phyloP scores from a whole-genome alignment of 64 coral and sea anemone genomes.

The Dendronephthya gigantea region DNA sequence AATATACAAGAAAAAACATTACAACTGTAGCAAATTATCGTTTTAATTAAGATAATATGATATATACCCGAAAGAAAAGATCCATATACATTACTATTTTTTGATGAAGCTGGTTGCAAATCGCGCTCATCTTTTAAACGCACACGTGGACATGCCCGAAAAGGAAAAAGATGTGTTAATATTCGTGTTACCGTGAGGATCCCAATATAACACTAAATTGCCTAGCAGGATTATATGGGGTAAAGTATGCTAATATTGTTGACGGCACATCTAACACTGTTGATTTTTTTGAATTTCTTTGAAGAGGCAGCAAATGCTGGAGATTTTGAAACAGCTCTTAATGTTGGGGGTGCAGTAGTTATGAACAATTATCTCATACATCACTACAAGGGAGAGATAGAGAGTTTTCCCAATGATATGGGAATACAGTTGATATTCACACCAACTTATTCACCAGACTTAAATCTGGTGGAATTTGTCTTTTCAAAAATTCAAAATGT shows the following conservation, averaged over 20 bases:
- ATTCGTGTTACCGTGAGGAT: background rate
- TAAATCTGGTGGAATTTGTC: background rate
- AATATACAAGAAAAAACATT: background rate
- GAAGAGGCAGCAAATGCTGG: background rate
- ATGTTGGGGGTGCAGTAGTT: background rate
- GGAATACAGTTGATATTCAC: background rate
- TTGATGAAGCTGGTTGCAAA: background rate
- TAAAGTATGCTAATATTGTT: background rate
- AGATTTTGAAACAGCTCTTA: background rate
- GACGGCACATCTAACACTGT: background rate
- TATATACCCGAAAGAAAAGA: background rate
- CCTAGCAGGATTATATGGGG: background rate
- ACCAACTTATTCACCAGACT: background rate
- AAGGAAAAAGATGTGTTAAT: too few species aligned
- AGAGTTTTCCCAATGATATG: background rate
- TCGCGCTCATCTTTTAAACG: too few species aligned
- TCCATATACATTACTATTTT: background rate
- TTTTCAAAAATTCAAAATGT: background rate
- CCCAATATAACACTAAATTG: background rate
- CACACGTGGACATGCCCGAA: too few species aligned
- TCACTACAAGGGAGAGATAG: background rate
- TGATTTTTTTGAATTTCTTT: background rate
- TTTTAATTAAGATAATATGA: background rate
- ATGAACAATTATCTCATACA: background rate
- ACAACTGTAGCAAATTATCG: background rate